A percentile compares a stretch with the other conserved stretches of the same genome.
phyloP scores from a whole-genome alignment of 1,140 invertebrate species.

The Pseudomyrmex flavicornis region DNA sequence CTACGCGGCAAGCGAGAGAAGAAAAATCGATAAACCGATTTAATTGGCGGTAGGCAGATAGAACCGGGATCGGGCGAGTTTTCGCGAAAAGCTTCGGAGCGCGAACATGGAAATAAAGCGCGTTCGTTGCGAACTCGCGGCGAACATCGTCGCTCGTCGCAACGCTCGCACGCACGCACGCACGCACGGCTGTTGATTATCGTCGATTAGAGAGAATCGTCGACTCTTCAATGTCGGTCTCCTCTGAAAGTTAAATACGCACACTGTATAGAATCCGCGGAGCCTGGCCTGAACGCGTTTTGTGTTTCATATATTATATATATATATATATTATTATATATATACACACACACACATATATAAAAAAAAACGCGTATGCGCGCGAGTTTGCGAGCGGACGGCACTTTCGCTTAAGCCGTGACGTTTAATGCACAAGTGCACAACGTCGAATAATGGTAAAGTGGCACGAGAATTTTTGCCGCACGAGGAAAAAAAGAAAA shows the following conservation, averaged over 20 bases:
- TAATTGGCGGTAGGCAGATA: conserved; percentile 44
- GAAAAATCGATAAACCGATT: conserved; percentile 53
- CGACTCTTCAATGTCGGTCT: conserved; percentile 60
- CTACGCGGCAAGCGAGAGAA: not conserved
- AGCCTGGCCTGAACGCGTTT: not conserved
- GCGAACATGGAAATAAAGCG: conserved; percentile 53
- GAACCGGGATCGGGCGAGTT: conserved; percentile 9
- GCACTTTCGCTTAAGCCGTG: conserved; percentile 39
- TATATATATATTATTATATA: no score
- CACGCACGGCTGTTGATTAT: conserved; percentile 64
- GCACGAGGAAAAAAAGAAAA: not conserved
- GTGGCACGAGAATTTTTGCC: conserved; percentile 23
- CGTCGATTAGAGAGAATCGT: conserved; percentile 69
- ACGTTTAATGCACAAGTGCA: conserved; percentile 30
- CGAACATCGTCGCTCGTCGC: conserved; percentile 27
- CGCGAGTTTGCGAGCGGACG: not conserved
- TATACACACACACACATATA: no score
- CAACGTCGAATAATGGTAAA: conserved; percentile 20
- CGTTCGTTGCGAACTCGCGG: conserved; percentile 16
- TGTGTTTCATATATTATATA: not conserved
- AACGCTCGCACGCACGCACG: conserved; percentile 26
- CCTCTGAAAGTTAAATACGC: conserved; percentile 68
- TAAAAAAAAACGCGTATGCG: not conserved
- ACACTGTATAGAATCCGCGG: not conserved
- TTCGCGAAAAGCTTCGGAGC: conserved; percentile 1